These are phyloP conservation scores for Lepilemur septentrionalis DNA, from an alignment of 2,797 vertebrate species.

Conservation along the genomic window DNA sequence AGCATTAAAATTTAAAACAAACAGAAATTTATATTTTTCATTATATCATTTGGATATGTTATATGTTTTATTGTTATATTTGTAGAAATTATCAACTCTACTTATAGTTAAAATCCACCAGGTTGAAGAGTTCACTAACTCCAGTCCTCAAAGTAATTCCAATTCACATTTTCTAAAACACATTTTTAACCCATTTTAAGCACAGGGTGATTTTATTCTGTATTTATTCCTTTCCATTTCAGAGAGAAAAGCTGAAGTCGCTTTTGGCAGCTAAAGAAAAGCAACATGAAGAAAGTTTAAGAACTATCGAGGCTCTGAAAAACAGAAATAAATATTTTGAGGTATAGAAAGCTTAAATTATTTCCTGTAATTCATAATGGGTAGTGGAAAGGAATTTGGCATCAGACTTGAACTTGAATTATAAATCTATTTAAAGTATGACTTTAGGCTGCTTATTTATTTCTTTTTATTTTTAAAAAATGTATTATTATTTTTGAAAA, in stretches of 20 bases:
- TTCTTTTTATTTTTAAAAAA: neutral
- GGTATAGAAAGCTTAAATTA: constrained; percentile 81
- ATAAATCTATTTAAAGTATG: neutral
- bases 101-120: constrained; percentile 18
- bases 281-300: constrained; percentile 92
- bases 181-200: neutral
- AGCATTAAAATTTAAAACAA: constrained; percentile 27
- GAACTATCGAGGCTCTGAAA: constrained; percentile 91
- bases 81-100: neutral
- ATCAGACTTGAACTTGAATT: neutral
- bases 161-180: neutral
- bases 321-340: constrained; percentile 92
- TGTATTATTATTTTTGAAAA: neutral
- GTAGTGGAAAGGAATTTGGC: neutral
- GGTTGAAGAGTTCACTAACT: neutral
- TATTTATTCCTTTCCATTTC: constrained; percentile 64
- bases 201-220: neutral
- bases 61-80: neutral
- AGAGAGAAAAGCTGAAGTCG: constrained; percentile 93
- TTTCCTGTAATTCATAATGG: neutral
- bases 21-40: constrained; percentile 22
- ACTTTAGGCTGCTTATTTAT: neutral
- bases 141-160: neutral
- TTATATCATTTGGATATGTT: neutral
- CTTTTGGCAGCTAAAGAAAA: constrained; percentile 89